Conservation (phyloP, 2,113 vertebrate genomes). For the Protobothrops flavoviridis region DNA sequence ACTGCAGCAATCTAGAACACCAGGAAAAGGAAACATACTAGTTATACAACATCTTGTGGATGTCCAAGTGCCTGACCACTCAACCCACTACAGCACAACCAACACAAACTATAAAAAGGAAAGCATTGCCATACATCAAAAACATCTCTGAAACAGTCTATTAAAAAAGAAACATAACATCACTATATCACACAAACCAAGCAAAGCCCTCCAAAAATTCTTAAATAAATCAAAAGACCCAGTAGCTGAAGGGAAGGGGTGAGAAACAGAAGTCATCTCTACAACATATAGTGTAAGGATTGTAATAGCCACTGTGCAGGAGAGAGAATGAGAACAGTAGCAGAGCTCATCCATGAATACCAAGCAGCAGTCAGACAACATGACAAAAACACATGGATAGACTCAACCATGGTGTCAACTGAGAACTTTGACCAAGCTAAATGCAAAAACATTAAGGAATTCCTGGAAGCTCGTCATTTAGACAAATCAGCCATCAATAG, state of each 20-base stretch:
- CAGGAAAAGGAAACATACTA: neutral
- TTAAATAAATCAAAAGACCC: neutral
- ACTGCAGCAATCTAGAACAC: neutral
- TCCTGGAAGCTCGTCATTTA: neutral
- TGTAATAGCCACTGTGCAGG: neutral
- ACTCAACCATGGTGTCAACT: neutral
- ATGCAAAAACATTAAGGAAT: neutral
- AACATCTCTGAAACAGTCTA: neutral
- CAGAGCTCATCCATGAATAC: neutral
- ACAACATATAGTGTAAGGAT: neutral
- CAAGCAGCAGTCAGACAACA: neutral
- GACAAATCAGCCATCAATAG: neutral
- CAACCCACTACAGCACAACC: neutral
- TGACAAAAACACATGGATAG: no score
- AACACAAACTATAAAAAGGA: neutral
- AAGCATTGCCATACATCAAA: neutral
- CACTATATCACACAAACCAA: neutral
- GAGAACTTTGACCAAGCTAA: neutral
- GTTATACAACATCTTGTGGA: neutral
- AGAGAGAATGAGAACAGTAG: neutral
- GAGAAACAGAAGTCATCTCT: neutral
- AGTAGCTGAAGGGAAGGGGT: neutral
- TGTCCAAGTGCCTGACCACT: neutral
- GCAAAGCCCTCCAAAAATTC: neutral
- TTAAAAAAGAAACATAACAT: neutral